These are phyloP conservation scores for Procambarus clarkii DNA, from an alignment of 1,140 invertebrate species.

Conservation along the genomic window DNA sequence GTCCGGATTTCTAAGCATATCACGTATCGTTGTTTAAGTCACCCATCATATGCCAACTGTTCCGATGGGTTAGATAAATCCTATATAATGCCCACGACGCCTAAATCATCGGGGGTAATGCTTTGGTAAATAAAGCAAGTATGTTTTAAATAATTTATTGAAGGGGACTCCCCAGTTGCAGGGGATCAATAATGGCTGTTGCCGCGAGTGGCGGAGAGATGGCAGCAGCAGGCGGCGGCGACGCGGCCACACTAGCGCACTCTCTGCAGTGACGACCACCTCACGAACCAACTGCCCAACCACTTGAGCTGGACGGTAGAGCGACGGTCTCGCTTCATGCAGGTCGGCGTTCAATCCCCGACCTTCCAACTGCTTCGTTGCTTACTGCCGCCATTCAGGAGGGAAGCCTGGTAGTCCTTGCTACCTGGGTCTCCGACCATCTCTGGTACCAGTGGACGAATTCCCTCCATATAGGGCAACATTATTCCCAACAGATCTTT, in stretches of 20 bases:
- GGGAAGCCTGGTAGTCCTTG: too few relatives aligned
- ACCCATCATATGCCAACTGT: not conserved
- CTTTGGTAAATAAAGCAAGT: slow-evolving; percentile 61
- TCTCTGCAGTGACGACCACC: slow-evolving; percentile 66
- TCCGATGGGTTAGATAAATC: not conserved
- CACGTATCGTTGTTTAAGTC: too few relatives aligned
- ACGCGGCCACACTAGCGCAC: slow-evolving; percentile 55
- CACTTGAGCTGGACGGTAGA: too few relatives aligned
- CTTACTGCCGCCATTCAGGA: not conserved
- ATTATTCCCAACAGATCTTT: slow-evolving; percentile 48
- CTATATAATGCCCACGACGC: slow-evolving; percentile 6
- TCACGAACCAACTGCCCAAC: slow-evolving; percentile 37
- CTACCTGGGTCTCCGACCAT: not conserved
- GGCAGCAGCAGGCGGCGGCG: slow-evolving; percentile 48
- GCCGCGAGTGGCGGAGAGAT: slow-evolving; percentile 55
- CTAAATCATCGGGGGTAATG: slow-evolving; percentile 38
- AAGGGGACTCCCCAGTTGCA: slow-evolving; percentile 20
- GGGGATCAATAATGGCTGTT: slow-evolving; percentile 65
- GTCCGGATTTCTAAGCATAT: too few relatives aligned
- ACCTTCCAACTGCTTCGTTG: not conserved
- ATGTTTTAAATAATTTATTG: slow-evolving; percentile 59
- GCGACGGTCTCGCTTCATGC: too few relatives aligned
- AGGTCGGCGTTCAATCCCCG: too few relatives aligned
- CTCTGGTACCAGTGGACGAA: slow-evolving; percentile 37
- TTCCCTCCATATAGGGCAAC: slow-evolving; percentile 58